phyloP scores from a whole-genome alignment of 2,113 vertebrate species.

The Probosciger aterrimus region DNA sequence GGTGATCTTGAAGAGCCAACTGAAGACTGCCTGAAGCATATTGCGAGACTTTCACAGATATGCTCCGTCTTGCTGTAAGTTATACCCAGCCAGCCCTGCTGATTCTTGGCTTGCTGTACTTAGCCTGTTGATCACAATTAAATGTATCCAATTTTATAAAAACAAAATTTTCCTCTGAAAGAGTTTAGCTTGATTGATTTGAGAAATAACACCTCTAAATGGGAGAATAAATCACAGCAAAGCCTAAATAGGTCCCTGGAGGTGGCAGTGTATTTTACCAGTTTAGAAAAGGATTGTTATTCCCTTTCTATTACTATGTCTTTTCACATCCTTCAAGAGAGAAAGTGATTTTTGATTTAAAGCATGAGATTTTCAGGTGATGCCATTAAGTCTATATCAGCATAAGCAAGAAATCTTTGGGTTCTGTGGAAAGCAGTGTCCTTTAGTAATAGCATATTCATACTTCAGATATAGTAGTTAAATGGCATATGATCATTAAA shows the following conservation, averaged over 20 bases:
- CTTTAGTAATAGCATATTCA: neutral
- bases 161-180: neutral
- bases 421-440: neutral
- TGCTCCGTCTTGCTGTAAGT: slow-evolving; percentile 65
- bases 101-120: neutral
- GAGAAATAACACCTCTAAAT: neutral
- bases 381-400: neutral
- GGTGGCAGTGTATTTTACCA: neutral
- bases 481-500: neutral
- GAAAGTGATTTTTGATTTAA: neutral
- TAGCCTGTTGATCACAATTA: neutral
- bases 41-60: slow-evolving; percentile 47
- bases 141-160: neutral
- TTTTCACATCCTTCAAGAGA: neutral
- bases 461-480: neutral
- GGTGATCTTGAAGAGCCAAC: neutral
- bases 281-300: neutral
- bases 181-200: neutral
- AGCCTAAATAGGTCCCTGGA: neutral
- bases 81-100: neutral
- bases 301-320: neutral
- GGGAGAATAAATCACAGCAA: neutral
- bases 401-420: neutral
- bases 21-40: slow-evolving; percentile 54
- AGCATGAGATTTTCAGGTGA: neutral